Evolutionary conservation across 2,797 vertebrate genomes (phyloP), one percentile per base, ranked within the genome.

Genomic region (Propithecus perrieri): DNA sequence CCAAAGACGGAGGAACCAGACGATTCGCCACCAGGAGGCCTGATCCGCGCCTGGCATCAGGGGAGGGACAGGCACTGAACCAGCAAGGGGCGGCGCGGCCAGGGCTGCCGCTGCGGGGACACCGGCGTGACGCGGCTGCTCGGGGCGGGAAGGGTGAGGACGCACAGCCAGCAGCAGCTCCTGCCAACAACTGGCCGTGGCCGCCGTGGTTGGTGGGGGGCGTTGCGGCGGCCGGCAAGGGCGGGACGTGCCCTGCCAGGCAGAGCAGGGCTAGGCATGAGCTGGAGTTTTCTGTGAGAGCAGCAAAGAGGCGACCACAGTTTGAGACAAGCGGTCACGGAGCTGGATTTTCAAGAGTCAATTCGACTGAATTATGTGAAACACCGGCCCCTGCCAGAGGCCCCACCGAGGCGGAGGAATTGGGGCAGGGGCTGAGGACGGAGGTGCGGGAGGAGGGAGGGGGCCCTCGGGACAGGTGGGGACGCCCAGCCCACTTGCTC

Each of bases 71-170:
- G 8, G 55, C 8, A 24, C 22, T 0, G 55, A 24, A 57, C 22
- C 55, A 57, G 22, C 0, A 22, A 57, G 55, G 53, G 53, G 18
- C 6, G 18, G 53, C 7, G 6, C 7, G 22, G 55, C 55, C 55
- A 57, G 20, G 55, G 55, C 55, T 57, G 8, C 55, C 3, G 0
- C 1, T 17, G 17, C 8, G 7, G 22, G 55, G 22, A 22, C 55
- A 24, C 3, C 0, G 7, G 20, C 8, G 20, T 24, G 55, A 57
- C 55, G 22, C 1, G 10, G 65, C 35, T 12, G 65, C 65, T 2
- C 18, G 0, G 33, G n/a, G 65, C 2, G 2, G 55, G 55, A 57
- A 95, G 96, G 94, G 97, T 96, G 92, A 97, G 96, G 97, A 43
- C 0, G 18, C 7, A 43, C 2, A 0, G 43, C 79, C 43, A 8